Percentiles rank a stretch among this genome's conserved stretches.
These are phyloP conservation scores for Ailuropoda melanoleuca DNA, from an alignment of 2,113 vertebrate species.

Conservation along the genomic window DNA sequence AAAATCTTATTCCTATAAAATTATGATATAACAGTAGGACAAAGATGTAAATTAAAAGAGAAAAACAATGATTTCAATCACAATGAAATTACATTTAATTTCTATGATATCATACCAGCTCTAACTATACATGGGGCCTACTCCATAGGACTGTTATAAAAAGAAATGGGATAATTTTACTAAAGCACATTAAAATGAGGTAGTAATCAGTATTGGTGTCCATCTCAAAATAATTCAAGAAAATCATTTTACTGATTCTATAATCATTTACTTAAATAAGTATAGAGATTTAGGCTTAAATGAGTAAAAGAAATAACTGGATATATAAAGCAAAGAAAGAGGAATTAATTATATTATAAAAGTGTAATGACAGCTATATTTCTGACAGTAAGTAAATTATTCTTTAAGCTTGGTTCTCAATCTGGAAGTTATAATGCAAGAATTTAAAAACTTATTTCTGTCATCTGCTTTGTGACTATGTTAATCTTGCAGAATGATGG, in stretches of 20 bases:
- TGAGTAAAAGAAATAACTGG: neutral
- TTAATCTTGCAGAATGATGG: too few relatives aligned
- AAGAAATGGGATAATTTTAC: neutral
- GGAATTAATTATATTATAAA: neutral
- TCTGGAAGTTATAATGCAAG: neutral
- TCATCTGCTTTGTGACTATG: neutral
- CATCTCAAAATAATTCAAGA: neutral
- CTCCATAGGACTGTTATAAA: neutral
- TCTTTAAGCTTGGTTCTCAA: neutral
- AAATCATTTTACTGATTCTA: neutral
- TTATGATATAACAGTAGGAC: neutral
- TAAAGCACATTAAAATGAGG: neutral
- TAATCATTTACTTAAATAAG: neutral
- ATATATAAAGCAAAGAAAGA: neutral
- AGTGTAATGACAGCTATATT: neutral
- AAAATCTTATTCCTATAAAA: neutral
- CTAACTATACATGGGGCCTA: neutral
- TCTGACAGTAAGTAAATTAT: too few relatives aligned
- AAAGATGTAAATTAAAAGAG: neutral
- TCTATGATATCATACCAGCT: neutral
- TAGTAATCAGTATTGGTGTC: neutral
- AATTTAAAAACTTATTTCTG: neutral
- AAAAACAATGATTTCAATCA: neutral
- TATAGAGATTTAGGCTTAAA: neutral
- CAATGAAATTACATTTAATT: neutral